A percentile compares a stretch with the other conserved stretches of the same genome.
phyloP scores from a whole-genome alignment of 2,888 invertebrate genomes.

The Synanthedon myopaeformis region DNA sequence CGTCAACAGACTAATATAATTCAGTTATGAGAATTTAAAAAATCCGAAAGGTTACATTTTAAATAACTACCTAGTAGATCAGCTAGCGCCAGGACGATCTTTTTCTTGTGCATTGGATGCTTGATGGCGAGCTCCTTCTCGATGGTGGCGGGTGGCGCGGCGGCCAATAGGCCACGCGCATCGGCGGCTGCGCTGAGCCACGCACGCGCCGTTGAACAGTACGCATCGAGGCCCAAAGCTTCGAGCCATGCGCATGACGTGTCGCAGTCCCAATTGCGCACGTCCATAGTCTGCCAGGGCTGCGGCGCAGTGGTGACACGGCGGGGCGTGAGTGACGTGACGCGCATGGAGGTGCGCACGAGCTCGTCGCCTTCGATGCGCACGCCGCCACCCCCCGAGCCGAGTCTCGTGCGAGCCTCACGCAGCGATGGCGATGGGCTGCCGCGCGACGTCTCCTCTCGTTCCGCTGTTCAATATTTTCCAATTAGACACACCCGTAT shows the following conservation, averaged over 20 bases:
- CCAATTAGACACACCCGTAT: no score
- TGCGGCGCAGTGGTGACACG: conserved; percentile 50
- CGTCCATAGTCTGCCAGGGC: conserved; percentile 76
- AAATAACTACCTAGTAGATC: conserved; percentile 62
- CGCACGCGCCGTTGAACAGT: conserved; percentile 81
- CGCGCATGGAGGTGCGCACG: conserved; percentile 76
- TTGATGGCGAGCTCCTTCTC: conserved; percentile 91
- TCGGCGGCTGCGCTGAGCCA: conserved; percentile 85
- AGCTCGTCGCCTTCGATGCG: conserved; percentile 77
- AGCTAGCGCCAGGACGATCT: conserved; percentile 81
- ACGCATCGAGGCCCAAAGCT: conserved; percentile 80
- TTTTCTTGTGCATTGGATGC: conserved; percentile 91
- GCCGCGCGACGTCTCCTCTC: conserved; percentile 44
- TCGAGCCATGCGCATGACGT: conserved; percentile 86
- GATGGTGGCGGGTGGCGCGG: conserved; percentile 82
- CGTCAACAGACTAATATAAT: background rate
- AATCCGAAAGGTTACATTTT: conserved; percentile 1
- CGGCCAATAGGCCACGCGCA: conserved; percentile 74
- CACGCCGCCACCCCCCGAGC: conserved; percentile 73
- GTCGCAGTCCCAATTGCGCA: conserved; percentile 84
- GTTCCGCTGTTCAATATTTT: conserved; percentile 63
- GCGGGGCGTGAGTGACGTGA: conserved; percentile 71
- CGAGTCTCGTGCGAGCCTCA: conserved; percentile 72
- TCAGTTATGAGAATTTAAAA: background rate
- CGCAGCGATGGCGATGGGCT: conserved; percentile 74